phyloP scores from a whole-genome alignment of 2,113 vertebrate genomes.

The Ia io region DNA sequence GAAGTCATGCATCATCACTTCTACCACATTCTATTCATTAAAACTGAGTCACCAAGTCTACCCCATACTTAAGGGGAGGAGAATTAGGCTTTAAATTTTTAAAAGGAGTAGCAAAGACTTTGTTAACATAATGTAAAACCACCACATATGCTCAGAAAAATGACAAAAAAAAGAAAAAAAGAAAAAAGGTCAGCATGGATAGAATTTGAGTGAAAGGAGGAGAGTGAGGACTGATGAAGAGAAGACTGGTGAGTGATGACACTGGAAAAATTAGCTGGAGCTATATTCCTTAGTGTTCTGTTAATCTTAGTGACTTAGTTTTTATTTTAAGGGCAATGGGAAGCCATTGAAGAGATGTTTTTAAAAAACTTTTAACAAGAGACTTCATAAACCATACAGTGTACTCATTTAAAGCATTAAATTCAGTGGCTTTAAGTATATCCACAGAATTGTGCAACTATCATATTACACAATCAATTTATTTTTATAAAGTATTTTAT shows the following conservation, averaged over 20 bases:
- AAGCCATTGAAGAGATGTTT: neutral
- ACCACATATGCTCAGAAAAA: neutral
- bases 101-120: neutral
- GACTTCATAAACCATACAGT: neutral
- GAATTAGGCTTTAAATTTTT: neutral
- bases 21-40: neutral
- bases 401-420: neutral
- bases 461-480: neutral
- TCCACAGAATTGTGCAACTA: neutral
- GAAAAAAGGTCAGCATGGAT: neutral
- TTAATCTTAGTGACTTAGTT: neutral
- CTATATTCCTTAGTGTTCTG: neutral
- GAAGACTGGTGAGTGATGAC: neutral
- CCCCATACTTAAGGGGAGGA: neutral
- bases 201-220: neutral
- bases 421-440: neutral
- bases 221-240: neutral
- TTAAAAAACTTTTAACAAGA: neutral
- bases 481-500: too few relatives aligned
- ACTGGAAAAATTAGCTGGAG: neutral
- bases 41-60: neutral
- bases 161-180: neutral
- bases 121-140: neutral
- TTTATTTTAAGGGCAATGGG: neutral
- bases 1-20: neutral